Base-by-base conservation (phyloP, 2,888 invertebrate species). In the Eristalis tenax region DNA sequence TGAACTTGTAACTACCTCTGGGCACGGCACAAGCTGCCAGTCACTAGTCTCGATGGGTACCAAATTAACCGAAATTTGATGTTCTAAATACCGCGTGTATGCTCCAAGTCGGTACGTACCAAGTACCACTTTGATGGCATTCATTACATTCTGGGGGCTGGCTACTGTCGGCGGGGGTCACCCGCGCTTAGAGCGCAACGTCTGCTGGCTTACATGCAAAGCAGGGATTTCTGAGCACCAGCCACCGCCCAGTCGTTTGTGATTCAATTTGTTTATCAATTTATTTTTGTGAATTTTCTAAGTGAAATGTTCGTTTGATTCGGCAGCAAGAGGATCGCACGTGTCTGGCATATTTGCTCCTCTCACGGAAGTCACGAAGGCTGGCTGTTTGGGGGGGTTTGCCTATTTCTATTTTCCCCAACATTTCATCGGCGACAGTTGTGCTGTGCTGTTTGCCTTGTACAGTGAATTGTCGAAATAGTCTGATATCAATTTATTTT, bases 261-360 rank as follows among this genome's bases (percentile, higher is more conserved):
- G 65, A 28, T 68, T 68, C 73, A 74, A 78, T 82, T 82, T 86
- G 78, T 78, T 82, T 82, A 82, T 82, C 86, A 82, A 82, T 86
- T 82, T 82, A 73, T 74, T 56, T 66, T 76, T 35, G 28, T 38
- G 23, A 82, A 82, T 74, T 82, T 50, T 68, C 73, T 80, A 73
- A 79, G 80, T 80, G 63, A 80, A 80, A 68, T 80, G 73, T 18
- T 74, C 73, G 35, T 80, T 80, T 68, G 74, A 74, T 56, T 65
- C 35, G 32, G 4, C 2, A 23, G 35, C 35, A 15, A 32, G 10
- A 32, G 4, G 50, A 59, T n/a, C 32, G 40, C 68, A 66, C 61
- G 61, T 61, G 28, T 66, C 69, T 38, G 32, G 71, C 57, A 80
- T 80, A 73, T 76, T 81, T 76, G 56, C 32, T 4, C 22, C n/a